Base-by-base conservation (phyloP, 2,888 invertebrate species). In the Eristalinus sepulchralis region DNA sequence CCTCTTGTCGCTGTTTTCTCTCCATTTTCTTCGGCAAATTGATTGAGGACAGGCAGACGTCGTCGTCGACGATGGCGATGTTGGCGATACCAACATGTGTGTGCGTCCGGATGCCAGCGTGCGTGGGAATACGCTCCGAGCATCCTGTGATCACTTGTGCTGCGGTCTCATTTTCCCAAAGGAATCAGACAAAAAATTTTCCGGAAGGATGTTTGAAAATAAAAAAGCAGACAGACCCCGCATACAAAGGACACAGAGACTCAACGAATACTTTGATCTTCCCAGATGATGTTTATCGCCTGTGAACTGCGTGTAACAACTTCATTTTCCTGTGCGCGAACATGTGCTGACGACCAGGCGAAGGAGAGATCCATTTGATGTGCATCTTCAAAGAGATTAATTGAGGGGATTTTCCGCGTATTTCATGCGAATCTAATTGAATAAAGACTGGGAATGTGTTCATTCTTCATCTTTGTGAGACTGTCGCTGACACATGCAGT, bases 51-150 rank as follows among this genome's bases (percentile, higher is more conserved):
- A 47, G 17, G 17, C 47, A 47, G 47, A 39, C 39, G 39, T 13
- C n/a, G 39, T 13, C 39, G 39, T 6, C 39, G n/a, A 39, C 39
- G 36, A 11, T 36, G 34, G 39, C 39, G 39, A 39, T 13, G 13
- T 6, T n/a, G 39, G 4, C 13, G 39, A 39, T 39, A 11, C 4
- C n/a, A 3, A 39, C 27, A 62, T 31, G 27, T 27, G 27, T 27
- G 27, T 27, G 27, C 27, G 27, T 27, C 27, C 27, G 27, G 2
- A 27, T 27, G 62, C 34, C 36, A 76, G 33, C 17, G 67, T 77
- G 85, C 85, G 85, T 85, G 85, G 85, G 85, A 85, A 85, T 85
- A 82, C 77, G 64, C 47, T 8, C 8, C n/a, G 20, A 22, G 60
- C 68, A 85, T 85, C 85, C 85, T 85, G 85, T 81, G 53, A 67